These are phyloP conservation scores for Mormoops blainvillei DNA, from an alignment of 2,113 vertebrate species.

Conservation along the genomic window DNA sequence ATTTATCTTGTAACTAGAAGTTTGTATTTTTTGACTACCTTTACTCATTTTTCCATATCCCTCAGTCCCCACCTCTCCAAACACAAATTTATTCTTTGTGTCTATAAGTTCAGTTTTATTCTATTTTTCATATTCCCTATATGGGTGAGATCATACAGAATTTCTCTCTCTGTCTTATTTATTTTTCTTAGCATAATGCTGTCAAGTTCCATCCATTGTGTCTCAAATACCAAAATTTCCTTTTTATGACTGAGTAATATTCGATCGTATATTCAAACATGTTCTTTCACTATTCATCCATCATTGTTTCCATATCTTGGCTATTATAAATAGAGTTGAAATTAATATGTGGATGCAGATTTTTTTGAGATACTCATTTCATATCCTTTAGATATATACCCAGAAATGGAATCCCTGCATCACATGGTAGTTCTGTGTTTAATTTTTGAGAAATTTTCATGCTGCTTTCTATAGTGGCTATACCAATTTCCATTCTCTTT, in stretches of 20 bases:
- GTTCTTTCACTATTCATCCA: not conserved
- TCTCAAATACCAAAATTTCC: not conserved
- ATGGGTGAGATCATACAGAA: not conserved
- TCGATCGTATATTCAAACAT: not conserved
- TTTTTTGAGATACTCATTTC: not conserved
- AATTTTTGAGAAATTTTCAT: not conserved
- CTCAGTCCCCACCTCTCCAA: not conserved
- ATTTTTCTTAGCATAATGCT: not conserved
- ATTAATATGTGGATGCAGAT: not conserved
- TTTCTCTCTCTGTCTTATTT: not conserved
- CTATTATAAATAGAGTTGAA: not conserved
- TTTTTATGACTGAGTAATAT: not conserved
- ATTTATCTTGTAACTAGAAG: not conserved
- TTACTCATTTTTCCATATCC: not conserved
- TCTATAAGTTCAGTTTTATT: not conserved
- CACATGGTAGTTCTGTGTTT: not conserved
- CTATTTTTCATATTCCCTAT: not conserved
- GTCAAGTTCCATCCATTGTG: not conserved
- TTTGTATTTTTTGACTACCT: not conserved
- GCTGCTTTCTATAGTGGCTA: not conserved
- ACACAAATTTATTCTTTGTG: not conserved
- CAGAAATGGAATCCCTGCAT: not conserved
- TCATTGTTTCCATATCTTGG: not conserved
- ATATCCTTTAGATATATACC: not conserved
- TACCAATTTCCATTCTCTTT: not conserved